A percentile compares a stretch with the other conserved stretches of the same genome.
Evolutionary conservation across 2,113 vertebrate species (phyloP).

Genomic region (Microcebus griseorufus): DNA sequence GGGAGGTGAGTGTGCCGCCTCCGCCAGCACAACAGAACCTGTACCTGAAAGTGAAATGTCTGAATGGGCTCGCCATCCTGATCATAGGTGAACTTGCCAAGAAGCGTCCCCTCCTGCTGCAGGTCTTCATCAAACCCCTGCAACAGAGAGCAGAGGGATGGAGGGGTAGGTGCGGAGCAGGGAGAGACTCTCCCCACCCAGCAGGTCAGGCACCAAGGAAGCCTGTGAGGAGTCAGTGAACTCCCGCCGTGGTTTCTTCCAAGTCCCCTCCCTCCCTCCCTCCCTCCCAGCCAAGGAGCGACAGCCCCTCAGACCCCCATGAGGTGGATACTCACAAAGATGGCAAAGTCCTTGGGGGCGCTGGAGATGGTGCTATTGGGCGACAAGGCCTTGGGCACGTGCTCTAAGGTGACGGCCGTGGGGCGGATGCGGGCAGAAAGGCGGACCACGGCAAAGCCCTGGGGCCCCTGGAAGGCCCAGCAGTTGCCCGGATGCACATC

Average conservation of each 20-base stretch:
- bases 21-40: not conserved
- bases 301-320: not conserved
- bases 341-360: slow-evolving; percentile 92
- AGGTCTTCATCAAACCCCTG: slow-evolving; percentile 91
- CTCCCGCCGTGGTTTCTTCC: not conserved
- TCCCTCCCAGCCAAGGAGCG: not conserved
- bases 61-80: slow-evolving; percentile 91
- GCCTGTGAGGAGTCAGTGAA: not conserved
- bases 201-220: not conserved
- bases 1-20: no score
- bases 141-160: not conserved
- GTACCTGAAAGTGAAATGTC: slow-evolving; percentile 91
- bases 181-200: no score
- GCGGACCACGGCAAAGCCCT: slow-evolving; percentile 92
- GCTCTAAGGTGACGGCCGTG: slow-evolving; percentile 93
- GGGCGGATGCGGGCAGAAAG: slow-evolving; percentile 90
- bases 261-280: no score
- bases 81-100: slow-evolving; percentile 92
- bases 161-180: not conserved
- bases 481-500: slow-evolving; percentile 95
- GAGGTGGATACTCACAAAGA: slow-evolving; percentile 90
- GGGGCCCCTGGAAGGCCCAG: slow-evolving; percentile 94
- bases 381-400: slow-evolving; percentile 91
- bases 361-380: slow-evolving; percentile 92
- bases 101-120: slow-evolving; percentile 88